Conservation (phyloP, 2,113 vertebrate genomes). For the Solea senegalensis region DNA sequence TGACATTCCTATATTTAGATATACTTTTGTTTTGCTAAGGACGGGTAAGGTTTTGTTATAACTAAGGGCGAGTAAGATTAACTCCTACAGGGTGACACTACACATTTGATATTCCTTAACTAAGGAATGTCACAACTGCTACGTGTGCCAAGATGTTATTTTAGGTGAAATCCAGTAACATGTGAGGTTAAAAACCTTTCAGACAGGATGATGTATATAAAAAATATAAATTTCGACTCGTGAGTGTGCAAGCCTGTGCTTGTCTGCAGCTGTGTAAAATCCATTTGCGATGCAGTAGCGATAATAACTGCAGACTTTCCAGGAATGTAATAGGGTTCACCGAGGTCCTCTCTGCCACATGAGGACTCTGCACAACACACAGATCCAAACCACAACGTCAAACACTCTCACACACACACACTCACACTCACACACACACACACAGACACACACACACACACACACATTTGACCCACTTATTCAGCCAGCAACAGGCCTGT, state of each 20-base stretch:
- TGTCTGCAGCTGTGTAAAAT: slow-evolving; percentile 15
- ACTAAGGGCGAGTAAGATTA: not conserved
- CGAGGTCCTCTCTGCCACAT: slow-evolving; percentile 22
- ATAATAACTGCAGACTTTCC: slow-evolving; percentile 21
- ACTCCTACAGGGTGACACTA: not conserved
- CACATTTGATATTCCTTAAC: not conserved
- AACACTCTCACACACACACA: slow-evolving; percentile 20
- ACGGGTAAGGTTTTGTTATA: slow-evolving; percentile 9
- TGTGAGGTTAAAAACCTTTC: not conserved
- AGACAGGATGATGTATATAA: too few relatives aligned
- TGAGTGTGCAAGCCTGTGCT: not conserved
- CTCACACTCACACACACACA: slow-evolving; percentile 15
- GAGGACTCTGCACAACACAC: slow-evolving; percentile 14
- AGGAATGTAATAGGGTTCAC: slow-evolving; percentile 39
- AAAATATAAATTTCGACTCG: too few relatives aligned
- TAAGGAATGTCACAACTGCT: slow-evolving; percentile 27
- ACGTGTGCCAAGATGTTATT: too few relatives aligned
- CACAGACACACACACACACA: too few relatives aligned
- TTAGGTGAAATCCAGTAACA: too few relatives aligned
- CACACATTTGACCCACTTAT: slow-evolving; percentile 65
- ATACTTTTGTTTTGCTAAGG: slow-evolving; percentile 3
- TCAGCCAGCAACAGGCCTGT: slow-evolving; percentile 37
- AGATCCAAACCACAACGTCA: slow-evolving; percentile 37
- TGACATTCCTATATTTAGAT: not conserved
- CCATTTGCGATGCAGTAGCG: slow-evolving; percentile 18